Conservation (phyloP, 2,113 vertebrate species). For the Suricata suricatta region DNA sequence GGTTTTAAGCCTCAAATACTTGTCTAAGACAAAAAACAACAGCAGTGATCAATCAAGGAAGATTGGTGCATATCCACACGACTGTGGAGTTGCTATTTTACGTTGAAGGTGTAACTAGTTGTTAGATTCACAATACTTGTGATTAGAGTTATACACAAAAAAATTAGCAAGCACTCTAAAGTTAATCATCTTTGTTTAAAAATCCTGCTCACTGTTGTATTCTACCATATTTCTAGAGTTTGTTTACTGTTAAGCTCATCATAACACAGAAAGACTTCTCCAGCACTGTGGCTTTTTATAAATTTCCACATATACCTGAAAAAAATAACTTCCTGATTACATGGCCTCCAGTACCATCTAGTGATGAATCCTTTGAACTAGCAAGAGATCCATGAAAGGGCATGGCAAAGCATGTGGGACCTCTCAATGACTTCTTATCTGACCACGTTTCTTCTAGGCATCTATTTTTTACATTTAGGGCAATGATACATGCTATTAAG, state of each 20-base stretch:
- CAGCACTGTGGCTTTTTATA: not conserved
- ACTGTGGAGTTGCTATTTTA: not conserved
- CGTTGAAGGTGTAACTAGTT: not conserved
- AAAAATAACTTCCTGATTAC: not conserved
- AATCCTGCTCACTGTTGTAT: not conserved
- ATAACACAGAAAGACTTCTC: not conserved
- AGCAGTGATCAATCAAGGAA: not conserved
- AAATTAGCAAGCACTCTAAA: not conserved
- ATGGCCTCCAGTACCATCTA: slow-evolving; percentile 45
- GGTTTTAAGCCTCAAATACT: not conserved
- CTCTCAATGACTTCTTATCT: not conserved
- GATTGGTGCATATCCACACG: not conserved
- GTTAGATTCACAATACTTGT: not conserved
- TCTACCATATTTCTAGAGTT: not conserved
- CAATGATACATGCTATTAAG: not conserved
- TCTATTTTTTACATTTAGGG: not conserved
- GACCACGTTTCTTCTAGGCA: not conserved
- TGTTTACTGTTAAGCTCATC: not conserved
- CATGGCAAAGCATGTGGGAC: not conserved
- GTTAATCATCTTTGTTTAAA: slow-evolving; percentile 4
- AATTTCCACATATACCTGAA: not conserved
- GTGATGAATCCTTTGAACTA: slow-evolving; percentile 49
- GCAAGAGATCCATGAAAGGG: not conserved
- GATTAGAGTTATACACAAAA: not conserved
- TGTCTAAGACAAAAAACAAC: not conserved